These are phyloP conservation scores for Gymnodraco acuticeps DNA, from an alignment of 2,797 vertebrate genomes.

Conservation along the genomic window DNA sequence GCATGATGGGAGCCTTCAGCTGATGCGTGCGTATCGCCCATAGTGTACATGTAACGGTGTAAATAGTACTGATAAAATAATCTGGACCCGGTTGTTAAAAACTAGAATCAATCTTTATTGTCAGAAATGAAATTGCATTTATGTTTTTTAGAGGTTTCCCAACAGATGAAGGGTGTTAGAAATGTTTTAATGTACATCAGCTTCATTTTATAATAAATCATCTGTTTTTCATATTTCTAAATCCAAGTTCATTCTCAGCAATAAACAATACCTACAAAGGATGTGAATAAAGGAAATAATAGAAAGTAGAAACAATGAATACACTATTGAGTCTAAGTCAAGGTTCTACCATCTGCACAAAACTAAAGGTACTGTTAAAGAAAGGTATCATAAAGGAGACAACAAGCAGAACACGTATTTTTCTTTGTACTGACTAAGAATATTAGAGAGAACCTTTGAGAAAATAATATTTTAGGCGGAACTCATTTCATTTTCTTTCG, in stretches of 20 bases:
- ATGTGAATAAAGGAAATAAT: background rate
- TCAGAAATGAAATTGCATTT: conserved; percentile 54
- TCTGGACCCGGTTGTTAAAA: conserved; percentile 41
- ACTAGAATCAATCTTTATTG: conserved; percentile 68
- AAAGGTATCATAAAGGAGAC: conserved; percentile 8
- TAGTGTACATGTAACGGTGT: conserved; percentile 5
- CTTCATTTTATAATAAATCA: conserved; percentile 31
- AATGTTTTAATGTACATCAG: conserved; percentile 2
- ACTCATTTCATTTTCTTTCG: conserved; percentile 22
- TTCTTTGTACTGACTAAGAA: conserved; percentile 15
- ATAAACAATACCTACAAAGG: conserved; percentile 21
- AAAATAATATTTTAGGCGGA: conserved; percentile 31
- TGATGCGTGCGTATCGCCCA: conserved; percentile 56
- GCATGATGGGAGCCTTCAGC: conserved; percentile 74
- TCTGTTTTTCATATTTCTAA: conserved; percentile 24
- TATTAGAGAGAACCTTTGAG: conserved; percentile 25
- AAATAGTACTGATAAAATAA: background rate
- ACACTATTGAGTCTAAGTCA: background rate
- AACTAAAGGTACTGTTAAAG: conserved; percentile 7
- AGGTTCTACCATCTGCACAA: conserved; percentile 7
- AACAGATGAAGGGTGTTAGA: background rate
- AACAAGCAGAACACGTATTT: conserved; percentile 23
- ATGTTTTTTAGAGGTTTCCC: conserved; percentile 16
- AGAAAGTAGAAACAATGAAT: conserved; percentile 9
- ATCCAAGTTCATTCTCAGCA: conserved; percentile 18